A percentile compares a stretch with the other conserved stretches of the same genome.
phyloP scores from a whole-genome alignment of 2,888 invertebrate genomes.

The Tolmerus cingulatus region DNA sequence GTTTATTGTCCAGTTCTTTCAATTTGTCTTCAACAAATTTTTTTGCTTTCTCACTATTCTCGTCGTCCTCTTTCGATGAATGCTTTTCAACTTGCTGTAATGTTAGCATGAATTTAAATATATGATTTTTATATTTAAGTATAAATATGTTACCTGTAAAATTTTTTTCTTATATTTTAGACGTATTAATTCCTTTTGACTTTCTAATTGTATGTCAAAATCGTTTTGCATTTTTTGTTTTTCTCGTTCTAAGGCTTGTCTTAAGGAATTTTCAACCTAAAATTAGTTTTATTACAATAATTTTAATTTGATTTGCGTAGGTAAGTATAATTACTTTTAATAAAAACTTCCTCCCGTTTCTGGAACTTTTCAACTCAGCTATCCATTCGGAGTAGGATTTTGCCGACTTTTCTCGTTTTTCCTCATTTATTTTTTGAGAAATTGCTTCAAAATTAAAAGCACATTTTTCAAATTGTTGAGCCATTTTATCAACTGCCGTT shows the following conservation, averaged over 20 bases:
- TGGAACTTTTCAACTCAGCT: slow-evolving; percentile 57
- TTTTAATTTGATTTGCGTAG: background rate
- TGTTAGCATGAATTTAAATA: background rate
- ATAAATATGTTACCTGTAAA: slow-evolving; percentile 54
- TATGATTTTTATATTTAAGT: background rate
- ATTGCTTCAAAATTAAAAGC: slow-evolving; percentile 53
- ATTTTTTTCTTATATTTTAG: slow-evolving; percentile 57
- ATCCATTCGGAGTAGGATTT: slow-evolving; percentile 60
- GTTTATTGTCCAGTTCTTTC: slow-evolving; percentile 56
- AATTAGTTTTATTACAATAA: background rate
- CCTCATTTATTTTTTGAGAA: slow-evolving; percentile 45
- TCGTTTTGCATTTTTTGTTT: slow-evolving; percentile 55
- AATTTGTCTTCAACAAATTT: slow-evolving; percentile 56
- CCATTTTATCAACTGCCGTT: slow-evolving; percentile 53
- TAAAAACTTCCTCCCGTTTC: slow-evolving; percentile 58
- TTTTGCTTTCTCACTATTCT: slow-evolving; percentile 52
- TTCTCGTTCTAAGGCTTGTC: slow-evolving; percentile 57
- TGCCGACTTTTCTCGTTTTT: background rate
- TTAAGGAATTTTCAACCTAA: slow-evolving; percentile 56
- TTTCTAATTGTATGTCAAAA: slow-evolving; percentile 55
- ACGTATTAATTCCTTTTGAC: slow-evolving; percentile 56
- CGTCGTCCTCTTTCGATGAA: slow-evolving; percentile 49
- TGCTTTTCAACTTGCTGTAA: slow-evolving; percentile 6
- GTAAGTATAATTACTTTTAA: slow-evolving; percentile 53
- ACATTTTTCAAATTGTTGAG: slow-evolving; percentile 55